Conservation (phyloP, 2,113 vertebrate species). For the Melanotaenia duboulayi region DNA sequence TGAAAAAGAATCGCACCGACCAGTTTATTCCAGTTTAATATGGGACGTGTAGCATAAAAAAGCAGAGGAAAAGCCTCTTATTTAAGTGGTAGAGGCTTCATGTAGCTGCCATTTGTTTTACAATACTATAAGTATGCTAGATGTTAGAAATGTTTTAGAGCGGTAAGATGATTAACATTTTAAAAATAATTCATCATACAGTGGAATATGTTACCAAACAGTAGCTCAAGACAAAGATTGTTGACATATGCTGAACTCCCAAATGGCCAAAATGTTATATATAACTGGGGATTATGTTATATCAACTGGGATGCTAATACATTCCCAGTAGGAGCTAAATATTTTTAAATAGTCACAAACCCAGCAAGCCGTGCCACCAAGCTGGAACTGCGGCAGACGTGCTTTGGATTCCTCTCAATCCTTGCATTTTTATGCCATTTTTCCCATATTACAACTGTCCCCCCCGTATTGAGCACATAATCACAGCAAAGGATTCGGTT, state of each 20-base stretch:
- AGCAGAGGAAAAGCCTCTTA: conserved; percentile 26
- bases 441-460: conserved; percentile 80
- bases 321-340: conserved; percentile 46
- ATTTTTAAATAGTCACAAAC: conserved; percentile 41
- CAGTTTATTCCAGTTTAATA: conserved; percentile 81
- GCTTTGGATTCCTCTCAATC: conserved; percentile 49
- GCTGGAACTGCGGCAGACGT: conserved; percentile 15
- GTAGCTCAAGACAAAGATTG: conserved; percentile 35
- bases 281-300: conserved; percentile 44
- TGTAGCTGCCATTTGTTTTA: not conserved
- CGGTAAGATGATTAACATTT: not conserved
- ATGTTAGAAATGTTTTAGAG: not conserved
- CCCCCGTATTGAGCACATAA: conserved; percentile 54
- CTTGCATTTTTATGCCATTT: conserved; percentile 72
- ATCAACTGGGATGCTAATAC: conserved; percentile 46
- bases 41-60: conserved; percentile 75
- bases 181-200: conserved; percentile 7
- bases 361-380: conserved; percentile 24
- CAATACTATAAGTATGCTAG: not conserved
- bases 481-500: conserved; percentile 49
- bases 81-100: not conserved
- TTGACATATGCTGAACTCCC: conserved; percentile 27
- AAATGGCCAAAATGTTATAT: conserved; percentile 53
- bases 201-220: conserved; percentile 16
- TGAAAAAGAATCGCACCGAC: conserved; percentile 20